Evolutionary conservation across 2,888 invertebrate species (phyloP), one percentile per base, ranked within the genome.

Genomic region (Ptychoptera contaminata): DNA sequence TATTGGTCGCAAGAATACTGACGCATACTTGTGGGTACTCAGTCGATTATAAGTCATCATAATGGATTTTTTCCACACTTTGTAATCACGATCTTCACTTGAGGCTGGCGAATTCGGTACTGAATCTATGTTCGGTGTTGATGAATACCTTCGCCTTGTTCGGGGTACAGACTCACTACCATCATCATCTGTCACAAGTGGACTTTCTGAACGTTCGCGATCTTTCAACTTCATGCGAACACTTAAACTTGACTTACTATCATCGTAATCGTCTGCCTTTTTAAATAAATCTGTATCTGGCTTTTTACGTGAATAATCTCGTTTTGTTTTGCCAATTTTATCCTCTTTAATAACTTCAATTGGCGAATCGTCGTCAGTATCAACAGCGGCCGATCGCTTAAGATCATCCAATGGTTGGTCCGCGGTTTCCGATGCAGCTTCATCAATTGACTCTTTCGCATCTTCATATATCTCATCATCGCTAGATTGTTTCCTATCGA

Each of bases 61-160:
- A 40, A 93, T 82, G 1, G 88, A 82, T 59, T 92, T 92, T 67
- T 87, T 90, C 82, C 92, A 91, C 23, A 81, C 76, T 23, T 81
- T 70, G 57, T 83, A 80, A 44, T 86, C 85, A 8, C 79, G 69
- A 54, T 85, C 83, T 42, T 82, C 83, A 49, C 86, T 86, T 45
- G 62, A 65, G 11, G 40, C 10, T 43, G 45, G 38, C 8, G 68
- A 65, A 57, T 75, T 77, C 3, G 79, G 79, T 46, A 78, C 67
- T 11, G 78, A 78, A 56, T 80, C 79, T 14, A 61, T 61, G 0
- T 71, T 66, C 1, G 71, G 73, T 1, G 69, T 71, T 0, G 73
- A 72, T 0, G 66, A 65, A 44, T 59, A 62, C 7, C 63, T 58
- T 0, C 65, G 57, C 3, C 63, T 53, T 1, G 58, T 55, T 10